A percentile compares a stretch with the other conserved stretches of the same genome.
Conservation (phyloP, 1,140 invertebrate species). For the Schlechtendalia chinensis region DNA sequence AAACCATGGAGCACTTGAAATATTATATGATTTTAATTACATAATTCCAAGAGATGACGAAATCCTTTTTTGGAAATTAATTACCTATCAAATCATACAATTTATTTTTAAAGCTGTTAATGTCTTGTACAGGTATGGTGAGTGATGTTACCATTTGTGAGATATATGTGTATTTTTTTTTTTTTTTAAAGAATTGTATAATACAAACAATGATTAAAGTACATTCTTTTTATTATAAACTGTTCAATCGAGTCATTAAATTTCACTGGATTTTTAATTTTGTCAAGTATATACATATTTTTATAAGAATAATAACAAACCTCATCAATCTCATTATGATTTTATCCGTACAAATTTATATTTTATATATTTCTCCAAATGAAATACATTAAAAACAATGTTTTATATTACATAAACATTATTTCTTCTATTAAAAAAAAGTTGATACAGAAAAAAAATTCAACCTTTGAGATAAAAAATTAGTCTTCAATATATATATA, state of each 20-base stretch:
- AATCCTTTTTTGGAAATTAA: neutral
- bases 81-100: neutral
- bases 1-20: neutral
- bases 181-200: conserved; percentile 15
- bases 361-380: neutral
- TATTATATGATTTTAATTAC: neutral
- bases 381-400: neutral
- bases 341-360: neutral
- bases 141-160: conserved; percentile 23
- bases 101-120: neutral
- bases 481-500: neutral
- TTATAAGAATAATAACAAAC: neutral
- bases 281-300: conserved; percentile 5
- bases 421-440: neutral
- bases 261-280: conserved; percentile 4
- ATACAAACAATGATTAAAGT: conserved; percentile 10
- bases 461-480: neutral
- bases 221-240: neutral
- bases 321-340: neutral
- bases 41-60: conserved; percentile 25
- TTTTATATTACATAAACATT: too few species aligned
- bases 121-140: conserved; percentile 16
- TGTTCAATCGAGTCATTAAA: conserved; percentile 9
- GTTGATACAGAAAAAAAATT: conserved; percentile 6
- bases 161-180: neutral